Evolutionary conservation across 2,113 vertebrate species (phyloP).

Genomic region (Dipodomys spectabilis): DNA sequence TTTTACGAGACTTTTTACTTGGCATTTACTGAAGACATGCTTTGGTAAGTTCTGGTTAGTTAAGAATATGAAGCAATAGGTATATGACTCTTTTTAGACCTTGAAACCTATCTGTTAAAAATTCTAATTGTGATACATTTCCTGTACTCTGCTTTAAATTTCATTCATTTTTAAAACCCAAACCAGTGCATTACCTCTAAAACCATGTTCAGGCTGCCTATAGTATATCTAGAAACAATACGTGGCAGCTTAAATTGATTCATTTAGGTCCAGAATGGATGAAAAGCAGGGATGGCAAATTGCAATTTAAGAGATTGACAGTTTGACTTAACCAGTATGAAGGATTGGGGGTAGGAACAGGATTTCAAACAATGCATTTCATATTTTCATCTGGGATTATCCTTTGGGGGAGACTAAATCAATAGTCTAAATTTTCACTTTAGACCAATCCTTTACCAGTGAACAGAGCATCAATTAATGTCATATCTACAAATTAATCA

Average conservation of each 20-base stretch:
- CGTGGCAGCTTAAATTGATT: background rate
- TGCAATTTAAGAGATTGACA: background rate
- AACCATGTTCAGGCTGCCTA: background rate
- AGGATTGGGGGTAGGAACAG: background rate
- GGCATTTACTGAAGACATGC: background rate
- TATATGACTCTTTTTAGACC: background rate
- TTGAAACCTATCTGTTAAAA: constrained; percentile 13
- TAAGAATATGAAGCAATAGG: background rate
- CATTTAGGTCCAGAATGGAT: background rate
- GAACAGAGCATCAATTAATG: background rate
- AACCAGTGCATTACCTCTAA: background rate
- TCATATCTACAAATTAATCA: background rate
- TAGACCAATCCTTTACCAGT: background rate
- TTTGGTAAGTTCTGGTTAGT: constrained; percentile 22
- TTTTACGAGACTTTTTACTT: constrained; percentile 5
- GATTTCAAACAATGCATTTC: background rate
- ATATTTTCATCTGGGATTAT: background rate
- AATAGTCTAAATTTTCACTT: background rate
- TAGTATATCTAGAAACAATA: background rate
- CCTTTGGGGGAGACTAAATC: background rate
- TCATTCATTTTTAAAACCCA: constrained; percentile 17
- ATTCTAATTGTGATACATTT: background rate
- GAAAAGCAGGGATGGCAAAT: background rate
- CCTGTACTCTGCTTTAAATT: background rate
- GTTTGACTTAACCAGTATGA: background rate